A percentile compares a stretch with the other conserved stretches of the same genome.
Conservation (phyloP, 2,113 vertebrate genomes). For the Daboia siamensis region DNA sequence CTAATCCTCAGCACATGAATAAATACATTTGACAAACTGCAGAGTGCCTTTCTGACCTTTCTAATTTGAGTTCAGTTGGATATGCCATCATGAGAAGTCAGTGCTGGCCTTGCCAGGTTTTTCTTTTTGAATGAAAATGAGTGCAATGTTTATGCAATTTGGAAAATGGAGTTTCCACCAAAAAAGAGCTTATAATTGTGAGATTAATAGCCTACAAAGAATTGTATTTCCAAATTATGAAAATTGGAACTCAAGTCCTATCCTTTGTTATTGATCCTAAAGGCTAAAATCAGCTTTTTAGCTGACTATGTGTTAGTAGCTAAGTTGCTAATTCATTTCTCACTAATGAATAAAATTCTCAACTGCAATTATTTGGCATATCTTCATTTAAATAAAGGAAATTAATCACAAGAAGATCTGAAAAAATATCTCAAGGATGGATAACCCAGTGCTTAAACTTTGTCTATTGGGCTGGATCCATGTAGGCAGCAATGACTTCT, state of each 20-base stretch:
- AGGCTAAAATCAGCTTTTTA: not conserved
- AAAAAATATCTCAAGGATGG: not conserved
- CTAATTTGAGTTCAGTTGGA: conserved; percentile 78
- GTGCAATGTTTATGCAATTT: conserved; percentile 53
- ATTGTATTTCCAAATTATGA: conserved; percentile 61
- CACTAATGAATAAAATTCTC: not conserved
- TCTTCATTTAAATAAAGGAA: conserved; percentile 24
- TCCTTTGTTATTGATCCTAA: not conserved
- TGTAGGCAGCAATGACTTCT: not conserved
- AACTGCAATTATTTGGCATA: not conserved
- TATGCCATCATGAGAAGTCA: conserved; percentile 58
- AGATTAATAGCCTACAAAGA: conserved; percentile 73
- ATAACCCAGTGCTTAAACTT: not conserved
- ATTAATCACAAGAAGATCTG: not conserved
- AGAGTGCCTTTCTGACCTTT: conserved; percentile 73
- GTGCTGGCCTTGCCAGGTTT: conserved; percentile 49
- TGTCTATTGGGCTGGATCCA: not conserved
- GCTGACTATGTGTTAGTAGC: conserved; percentile 2
- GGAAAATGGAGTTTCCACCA: conserved; percentile 66
- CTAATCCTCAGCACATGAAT: conserved; percentile 82
- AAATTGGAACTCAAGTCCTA: conserved; percentile 51
- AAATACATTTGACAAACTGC: conserved; percentile 82
- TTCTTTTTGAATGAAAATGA: conserved; percentile 53
- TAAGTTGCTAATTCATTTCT: conserved; percentile 31
- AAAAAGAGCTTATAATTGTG: conserved; percentile 71